Evolutionary conservation across 2,113 vertebrate species (phyloP), one percentile per base, ranked within the genome.

Genomic region (Asarcornis scutulata): DNA sequence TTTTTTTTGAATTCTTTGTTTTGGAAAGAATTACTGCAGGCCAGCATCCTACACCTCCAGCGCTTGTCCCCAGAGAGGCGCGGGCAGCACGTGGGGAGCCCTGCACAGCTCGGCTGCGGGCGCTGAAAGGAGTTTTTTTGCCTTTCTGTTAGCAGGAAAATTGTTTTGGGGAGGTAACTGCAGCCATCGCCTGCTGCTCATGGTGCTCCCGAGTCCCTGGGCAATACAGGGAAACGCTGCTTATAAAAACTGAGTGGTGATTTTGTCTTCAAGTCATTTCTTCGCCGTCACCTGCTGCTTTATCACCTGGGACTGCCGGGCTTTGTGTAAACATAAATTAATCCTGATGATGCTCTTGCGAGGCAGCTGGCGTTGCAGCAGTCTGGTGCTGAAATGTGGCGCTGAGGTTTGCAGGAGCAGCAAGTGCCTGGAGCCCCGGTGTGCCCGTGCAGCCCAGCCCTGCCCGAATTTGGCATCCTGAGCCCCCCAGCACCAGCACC

Each of bases 41-140:
- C 9, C 0, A 6, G 50, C 52, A 44, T 21, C 64, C 32, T 7
- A 3, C 1, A 4, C 27, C n/a, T 38, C 13, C 7, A 3, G 17
- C 2, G 8, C 4, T 2, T 2, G 13, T 14, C 73, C 73, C 17
- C 56, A 22, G 20, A 3, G 38, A 32, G 53, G 25, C 2, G 4
- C 16, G 1, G 63, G 38, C n/a, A 15, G 60, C 0, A 7, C 7
- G 21, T 11, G 3, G 1, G 27, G 31, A 36, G n/a, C 1, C 55
- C 9, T 17, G 13, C 22, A 2, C 34, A 7, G 56, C 64, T 17
- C 6, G 32, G 15, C 4, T 11, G 11, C 17, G 36, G 32, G 25
- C 67, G 20, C 25, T 6, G 2, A 7, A 2, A 13, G 48, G 52
- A 52, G 46, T 1, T 10, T 48, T 48, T 48, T 22, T 29, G 29